These are phyloP conservation scores for Conus ventricosus DNA, from an alignment of 1,140 invertebrate genomes.

Conservation along the genomic window DNA sequence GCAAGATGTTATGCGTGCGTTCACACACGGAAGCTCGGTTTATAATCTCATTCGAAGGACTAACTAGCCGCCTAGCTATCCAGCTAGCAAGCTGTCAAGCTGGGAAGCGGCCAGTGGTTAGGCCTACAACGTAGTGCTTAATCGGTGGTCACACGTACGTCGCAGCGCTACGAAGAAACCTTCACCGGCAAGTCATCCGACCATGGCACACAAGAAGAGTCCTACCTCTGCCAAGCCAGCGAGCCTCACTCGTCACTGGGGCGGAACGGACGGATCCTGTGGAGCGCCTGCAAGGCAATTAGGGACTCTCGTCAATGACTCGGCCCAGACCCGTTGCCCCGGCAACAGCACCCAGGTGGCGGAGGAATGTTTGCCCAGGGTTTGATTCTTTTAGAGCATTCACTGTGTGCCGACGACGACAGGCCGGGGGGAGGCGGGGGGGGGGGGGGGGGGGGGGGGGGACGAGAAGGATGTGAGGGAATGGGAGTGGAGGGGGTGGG, in stretches of 20 bases:
- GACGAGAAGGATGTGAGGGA: neutral
- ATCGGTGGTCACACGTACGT: too few species aligned
- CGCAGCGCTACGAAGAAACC: too few species aligned
- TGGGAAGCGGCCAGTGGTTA: too few species aligned
- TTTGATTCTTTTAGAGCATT: neutral
- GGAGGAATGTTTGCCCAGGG: neutral
- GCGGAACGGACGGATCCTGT: neutral
- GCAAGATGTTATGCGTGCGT: too few species aligned
- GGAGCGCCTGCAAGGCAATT: neutral
- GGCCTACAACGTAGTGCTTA: too few species aligned
- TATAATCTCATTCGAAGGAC: too few species aligned
- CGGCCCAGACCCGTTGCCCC: neutral
- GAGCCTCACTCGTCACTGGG: neutral
- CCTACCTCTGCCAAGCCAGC: too few species aligned
- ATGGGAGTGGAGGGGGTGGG: neutral
- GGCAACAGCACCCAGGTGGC: neutral
- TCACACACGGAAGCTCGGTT: too few species aligned
- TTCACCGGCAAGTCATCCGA: too few species aligned
- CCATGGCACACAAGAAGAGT: too few species aligned
- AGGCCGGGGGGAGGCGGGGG: neutral
- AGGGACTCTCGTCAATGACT: neutral
- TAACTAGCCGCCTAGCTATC: too few species aligned
- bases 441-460: neutral
- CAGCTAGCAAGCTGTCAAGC: too few species aligned
- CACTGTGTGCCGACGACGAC: neutral